Base-by-base conservation (phyloP, 2,113 vertebrate genomes). In the Symphodus melops region DNA sequence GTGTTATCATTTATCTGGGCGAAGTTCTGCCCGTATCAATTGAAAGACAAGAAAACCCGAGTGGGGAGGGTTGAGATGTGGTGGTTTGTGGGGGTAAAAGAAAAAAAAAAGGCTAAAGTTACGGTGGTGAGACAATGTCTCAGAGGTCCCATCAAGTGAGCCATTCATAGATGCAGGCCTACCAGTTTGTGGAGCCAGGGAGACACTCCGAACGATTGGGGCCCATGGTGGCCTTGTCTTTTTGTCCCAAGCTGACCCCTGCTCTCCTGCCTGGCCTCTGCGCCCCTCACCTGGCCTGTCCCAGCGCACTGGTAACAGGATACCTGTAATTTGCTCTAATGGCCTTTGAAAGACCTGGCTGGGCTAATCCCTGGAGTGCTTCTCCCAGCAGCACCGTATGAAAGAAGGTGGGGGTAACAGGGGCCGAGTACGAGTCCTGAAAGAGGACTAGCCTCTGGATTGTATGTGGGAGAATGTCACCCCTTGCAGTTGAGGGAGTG, bases 311-410 rank as follows among this genome's bases (percentile, higher is more conserved):
- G 84, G 94, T 93, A 95, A 95, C 83, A 77, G 85, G 93, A 94
- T 94, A 94, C 93, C 94, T 94, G 93, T 94, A 93, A 94, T 93
- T 94, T 93, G 89, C 92, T 94, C 92, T 94, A 94, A 95, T 94
- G 92, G 92, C 92, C 93, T 93, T 94, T 94, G 90, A 93, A 93
- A 92, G 93, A 92, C 92, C 92, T 91, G 92, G 91, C 91, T 90
- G 87, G 90, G 89, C 90, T 93, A 93, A 93, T 94, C 94, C 94
- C 92, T 76, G 88, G 91, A 94, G 93, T 84, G 61, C 88, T 89
- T 92, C 93, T 94, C 92, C 92, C 89, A 81, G 82, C 89, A 93
- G 89, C 76, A 49, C 77, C 62, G 69, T 77, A 92, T 93, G 83
- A 94, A 93, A 91, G 77, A 90, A 73, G 46, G 16, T 67, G 84